Percentiles rank a stretch among this genome's conserved stretches.
These are phyloP conservation scores for Beroe forskalii DNA, from an alignment of 37 sponge, comb jelly and placozoan genomes.

Conservation along the genomic window DNA sequence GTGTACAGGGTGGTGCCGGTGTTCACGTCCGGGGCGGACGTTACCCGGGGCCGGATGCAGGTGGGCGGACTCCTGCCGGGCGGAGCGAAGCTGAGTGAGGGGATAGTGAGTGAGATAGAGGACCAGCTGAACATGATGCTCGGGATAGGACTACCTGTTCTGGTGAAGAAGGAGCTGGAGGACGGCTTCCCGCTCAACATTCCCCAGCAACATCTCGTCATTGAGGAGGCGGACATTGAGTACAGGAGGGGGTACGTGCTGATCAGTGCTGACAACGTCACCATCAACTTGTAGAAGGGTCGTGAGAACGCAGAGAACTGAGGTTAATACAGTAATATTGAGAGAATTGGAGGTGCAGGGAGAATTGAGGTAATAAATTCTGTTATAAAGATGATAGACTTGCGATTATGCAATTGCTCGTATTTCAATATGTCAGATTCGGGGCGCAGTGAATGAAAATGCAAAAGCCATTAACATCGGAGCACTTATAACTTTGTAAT, in stretches of 20 bases:
- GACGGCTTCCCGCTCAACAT: background rate
- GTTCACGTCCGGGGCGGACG: background rate
- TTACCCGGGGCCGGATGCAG: background rate
- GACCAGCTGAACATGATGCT: background rate
- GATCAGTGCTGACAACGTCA: background rate
- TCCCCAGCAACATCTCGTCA: background rate
- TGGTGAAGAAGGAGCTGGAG: background rate
- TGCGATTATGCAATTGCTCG: too few species aligned
- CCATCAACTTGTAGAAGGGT: background rate
- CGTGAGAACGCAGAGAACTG: background rate
- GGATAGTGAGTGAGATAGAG: background rate
- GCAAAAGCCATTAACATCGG: too few species aligned
- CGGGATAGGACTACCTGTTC: background rate
- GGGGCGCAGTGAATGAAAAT: too few species aligned
- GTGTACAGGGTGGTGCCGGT: background rate
- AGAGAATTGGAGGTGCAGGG: too few species aligned
- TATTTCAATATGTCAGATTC: too few species aligned
- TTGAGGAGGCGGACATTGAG: background rate
- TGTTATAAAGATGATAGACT: too few species aligned
- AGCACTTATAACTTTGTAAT: too few species aligned
- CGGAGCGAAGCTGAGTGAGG: background rate
- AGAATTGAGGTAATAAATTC: too few species aligned
- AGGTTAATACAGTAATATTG: too few species aligned
- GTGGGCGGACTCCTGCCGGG: background rate
- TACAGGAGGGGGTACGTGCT: background rate